Percentiles rank a stretch among this genome's conserved stretches.
Evolutionary conservation across 2,113 vertebrate species (phyloP).

Genomic region (Tapirus terrestris): DNA sequence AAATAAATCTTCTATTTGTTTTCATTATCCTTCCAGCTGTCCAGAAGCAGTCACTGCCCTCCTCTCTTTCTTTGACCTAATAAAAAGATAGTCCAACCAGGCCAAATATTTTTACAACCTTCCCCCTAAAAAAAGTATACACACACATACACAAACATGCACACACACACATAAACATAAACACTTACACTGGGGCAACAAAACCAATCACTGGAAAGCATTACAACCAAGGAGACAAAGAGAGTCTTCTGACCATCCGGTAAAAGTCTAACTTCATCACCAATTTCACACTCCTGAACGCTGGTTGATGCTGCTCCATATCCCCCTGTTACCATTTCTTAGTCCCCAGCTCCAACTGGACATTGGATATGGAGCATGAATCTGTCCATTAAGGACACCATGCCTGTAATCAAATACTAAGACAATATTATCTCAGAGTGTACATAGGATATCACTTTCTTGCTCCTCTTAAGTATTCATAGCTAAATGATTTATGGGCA

Average conservation of each 20-base stretch:
- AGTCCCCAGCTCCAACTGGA: conserved; percentile 71
- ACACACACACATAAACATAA: background rate
- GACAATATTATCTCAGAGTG: conserved; percentile 77
- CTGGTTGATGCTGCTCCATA: background rate
- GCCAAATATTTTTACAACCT: background rate
- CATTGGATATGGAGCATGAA: conserved; percentile 78
- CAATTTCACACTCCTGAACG: conserved; percentile 76
- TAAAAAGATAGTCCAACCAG: conserved; percentile 9
- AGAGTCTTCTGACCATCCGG: conserved; percentile 32
- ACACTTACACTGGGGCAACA: background rate
- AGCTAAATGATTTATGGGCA: conserved; percentile 84
- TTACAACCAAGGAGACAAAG: conserved; percentile 36
- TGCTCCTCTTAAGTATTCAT: conserved; percentile 82
- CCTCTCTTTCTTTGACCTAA: background rate
- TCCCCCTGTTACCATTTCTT: conserved; percentile 69
- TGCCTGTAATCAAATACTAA: conserved; percentile 83
- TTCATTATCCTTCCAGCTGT: conserved; percentile 16
- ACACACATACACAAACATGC: background rate
- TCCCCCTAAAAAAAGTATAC: background rate
- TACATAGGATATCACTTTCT: conserved; percentile 75
- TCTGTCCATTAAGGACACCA: conserved; percentile 81
- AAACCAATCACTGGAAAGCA: conserved; percentile 41
- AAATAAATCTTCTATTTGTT: background rate
- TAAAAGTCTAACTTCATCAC: conserved; percentile 57
- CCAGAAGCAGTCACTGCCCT: background rate